These are phyloP conservation scores for Nymphalis c-album DNA, from an alignment of 2,888 invertebrate genomes.

Conservation along the genomic window DNA sequence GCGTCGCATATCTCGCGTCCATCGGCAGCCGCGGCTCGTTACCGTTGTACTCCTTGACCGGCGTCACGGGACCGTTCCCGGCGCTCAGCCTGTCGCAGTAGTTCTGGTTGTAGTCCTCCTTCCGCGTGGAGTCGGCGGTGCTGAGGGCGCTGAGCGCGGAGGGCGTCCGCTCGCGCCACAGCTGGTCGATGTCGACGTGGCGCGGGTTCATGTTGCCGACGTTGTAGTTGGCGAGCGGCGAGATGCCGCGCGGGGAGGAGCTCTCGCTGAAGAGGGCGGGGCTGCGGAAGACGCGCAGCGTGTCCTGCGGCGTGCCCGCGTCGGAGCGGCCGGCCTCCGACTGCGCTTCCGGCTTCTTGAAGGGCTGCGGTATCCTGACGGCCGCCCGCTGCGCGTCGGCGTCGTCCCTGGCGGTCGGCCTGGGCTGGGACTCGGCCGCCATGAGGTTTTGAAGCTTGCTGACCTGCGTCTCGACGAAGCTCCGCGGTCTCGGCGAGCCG, in stretches of 20 bases:
- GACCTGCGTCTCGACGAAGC: conserved; percentile 76
- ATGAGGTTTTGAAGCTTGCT: conserved; percentile 70
- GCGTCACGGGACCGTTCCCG: conserved; percentile 64
- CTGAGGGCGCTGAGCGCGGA: conserved; percentile 58
- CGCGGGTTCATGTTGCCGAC: conserved; percentile 79
- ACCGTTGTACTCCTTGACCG: conserved; percentile 66
- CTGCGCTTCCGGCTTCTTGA: conserved; percentile 53
- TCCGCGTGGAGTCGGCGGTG: conserved; percentile 61
- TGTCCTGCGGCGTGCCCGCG: conserved; percentile 63
- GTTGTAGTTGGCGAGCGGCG: conserved; percentile 75
- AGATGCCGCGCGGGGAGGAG: conserved; percentile 69
- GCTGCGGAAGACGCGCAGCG: conserved; percentile 60
- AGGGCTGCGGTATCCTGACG: conserved; percentile 63
- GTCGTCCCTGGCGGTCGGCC: conserved; percentile 55
- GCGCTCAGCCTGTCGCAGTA: conserved; percentile 68
- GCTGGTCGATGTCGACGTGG: conserved; percentile 70
- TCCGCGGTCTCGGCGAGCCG: conserved; percentile 58
- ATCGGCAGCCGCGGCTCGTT: conserved; percentile 57
- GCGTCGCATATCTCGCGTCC: conserved; percentile 71
- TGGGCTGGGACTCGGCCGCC: conserved; percentile 64
- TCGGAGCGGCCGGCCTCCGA: conserved; percentile 55
- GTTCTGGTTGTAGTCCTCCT: conserved; percentile 73
- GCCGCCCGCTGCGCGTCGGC: conserved; percentile 63
- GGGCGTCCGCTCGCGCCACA: conserved; percentile 67
- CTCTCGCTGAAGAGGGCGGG: conserved; percentile 73